A percentile compares a stretch with the other conserved stretches of the same genome.
These are phyloP conservation scores for Tapirus terrestris DNA, from an alignment of 2,113 vertebrate species.

Conservation along the genomic window DNA sequence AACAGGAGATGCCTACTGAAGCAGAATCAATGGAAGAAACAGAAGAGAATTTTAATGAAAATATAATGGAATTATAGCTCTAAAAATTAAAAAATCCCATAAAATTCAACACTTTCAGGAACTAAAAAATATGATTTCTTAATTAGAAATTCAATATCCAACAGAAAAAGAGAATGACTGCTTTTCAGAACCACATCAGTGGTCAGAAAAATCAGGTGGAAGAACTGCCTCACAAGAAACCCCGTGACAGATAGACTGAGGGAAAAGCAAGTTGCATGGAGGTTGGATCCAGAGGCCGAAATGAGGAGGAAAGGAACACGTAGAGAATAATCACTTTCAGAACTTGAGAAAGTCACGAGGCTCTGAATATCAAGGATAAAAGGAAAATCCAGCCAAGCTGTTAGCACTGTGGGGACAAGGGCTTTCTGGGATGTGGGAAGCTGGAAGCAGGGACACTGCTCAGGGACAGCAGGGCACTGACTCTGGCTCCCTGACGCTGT, in stretches of 20 bases:
- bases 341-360: background rate
- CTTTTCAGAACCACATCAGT: conserved; percentile 5
- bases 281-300: background rate
- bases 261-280: background rate
- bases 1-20: conserved; percentile 37
- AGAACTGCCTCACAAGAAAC: conserved; percentile 32
- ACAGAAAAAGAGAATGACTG: conserved; percentile 24
- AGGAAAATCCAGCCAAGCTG: background rate
- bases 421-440: background rate
- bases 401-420: background rate
- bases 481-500: background rate
- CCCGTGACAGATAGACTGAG: background rate
- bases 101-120: background rate
- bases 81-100: background rate
- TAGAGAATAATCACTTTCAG: background rate
- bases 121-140: conserved; percentile 37
- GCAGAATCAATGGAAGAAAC: conserved; percentile 51
- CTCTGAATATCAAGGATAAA: background rate
- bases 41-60: conserved; percentile 60
- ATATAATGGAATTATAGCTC: conserved; percentile 37
- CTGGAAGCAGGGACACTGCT: background rate
- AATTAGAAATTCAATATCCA: conserved; percentile 49
- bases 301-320: background rate
- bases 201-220: conserved; percentile 50
- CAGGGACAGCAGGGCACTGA: background rate